Evolutionary conservation across 2,888 invertebrate genomes (phyloP).

Genomic region (Drosophila paramelanica): DNA sequence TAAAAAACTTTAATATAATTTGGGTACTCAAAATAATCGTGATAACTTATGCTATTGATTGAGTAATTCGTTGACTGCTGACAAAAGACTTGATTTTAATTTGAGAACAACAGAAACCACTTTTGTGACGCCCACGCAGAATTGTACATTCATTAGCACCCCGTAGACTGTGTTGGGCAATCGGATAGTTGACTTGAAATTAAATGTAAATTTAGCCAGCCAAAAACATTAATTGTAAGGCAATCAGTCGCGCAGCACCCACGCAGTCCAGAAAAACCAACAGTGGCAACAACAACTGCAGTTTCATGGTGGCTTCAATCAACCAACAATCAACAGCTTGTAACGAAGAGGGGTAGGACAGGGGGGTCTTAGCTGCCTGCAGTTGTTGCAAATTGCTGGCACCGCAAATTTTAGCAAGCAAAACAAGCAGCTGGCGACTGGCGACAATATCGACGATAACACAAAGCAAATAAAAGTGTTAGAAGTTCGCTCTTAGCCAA

Average conservation of each 20-base stretch:
- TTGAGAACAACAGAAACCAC: background rate
- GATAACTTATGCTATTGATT: background rate
- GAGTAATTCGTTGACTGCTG: constrained; percentile 17
- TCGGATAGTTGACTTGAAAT: constrained; percentile 57
- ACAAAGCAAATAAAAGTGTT: constrained; percentile 36
- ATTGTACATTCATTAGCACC: constrained; percentile 59
- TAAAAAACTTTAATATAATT: no score
- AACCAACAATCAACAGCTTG: constrained; percentile 43
- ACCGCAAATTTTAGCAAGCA: constrained; percentile 46
- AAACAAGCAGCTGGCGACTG: constrained; percentile 11
- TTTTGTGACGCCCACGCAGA: constrained; percentile 19
- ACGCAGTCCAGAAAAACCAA: constrained; percentile 29
- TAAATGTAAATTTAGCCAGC: constrained; percentile 59
- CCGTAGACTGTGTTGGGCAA: constrained; percentile 34
- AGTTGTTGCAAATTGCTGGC: constrained; percentile 33
- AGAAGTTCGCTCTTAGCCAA: constrained; percentile 18
- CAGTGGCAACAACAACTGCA: constrained; percentile 27
- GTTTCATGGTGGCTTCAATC: constrained; percentile 50
- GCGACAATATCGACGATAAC: constrained; percentile 15
- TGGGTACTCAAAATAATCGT: background rate
- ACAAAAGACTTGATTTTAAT: constrained; percentile 4
- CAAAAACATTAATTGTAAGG: constrained; percentile 39
- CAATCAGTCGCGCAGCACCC: constrained; percentile 50
- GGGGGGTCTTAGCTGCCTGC: background rate
- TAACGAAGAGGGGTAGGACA: background rate